phyloP scores from a whole-genome alignment of 2,113 vertebrate genomes.

The Coracopsis vasa region DNA sequence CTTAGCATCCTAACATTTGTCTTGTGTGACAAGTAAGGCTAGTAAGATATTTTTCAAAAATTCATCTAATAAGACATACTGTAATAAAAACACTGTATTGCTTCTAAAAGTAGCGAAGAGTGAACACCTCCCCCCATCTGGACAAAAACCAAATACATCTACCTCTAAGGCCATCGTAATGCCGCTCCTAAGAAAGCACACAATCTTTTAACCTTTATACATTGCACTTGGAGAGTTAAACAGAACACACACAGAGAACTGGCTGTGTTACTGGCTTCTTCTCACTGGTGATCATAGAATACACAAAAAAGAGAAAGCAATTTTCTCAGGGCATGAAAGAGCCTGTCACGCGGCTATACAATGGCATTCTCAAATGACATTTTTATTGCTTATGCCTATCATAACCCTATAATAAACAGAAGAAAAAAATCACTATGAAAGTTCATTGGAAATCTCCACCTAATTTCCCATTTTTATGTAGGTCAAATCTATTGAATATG shows the following conservation, averaged over 20 bases:
- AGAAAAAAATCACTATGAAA: not conserved
- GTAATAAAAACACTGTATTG: not conserved
- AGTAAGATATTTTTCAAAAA: not conserved
- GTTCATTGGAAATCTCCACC: not conserved
- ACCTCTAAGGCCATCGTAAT: not conserved
- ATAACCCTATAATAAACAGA: not conserved
- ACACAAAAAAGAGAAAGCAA: constrained; percentile 11
- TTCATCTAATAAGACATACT: not conserved
- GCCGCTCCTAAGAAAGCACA: not conserved
- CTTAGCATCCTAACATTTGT: not conserved
- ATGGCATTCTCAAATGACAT: not conserved
- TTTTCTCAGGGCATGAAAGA: constrained; percentile 18
- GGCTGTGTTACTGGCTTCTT: not conserved
- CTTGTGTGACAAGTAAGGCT: not conserved
- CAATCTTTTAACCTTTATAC: not conserved
- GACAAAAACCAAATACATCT: not conserved
- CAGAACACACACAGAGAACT: not conserved
- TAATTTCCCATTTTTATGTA: constrained; percentile 18
- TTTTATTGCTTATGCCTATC: not conserved
- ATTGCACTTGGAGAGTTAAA: not conserved
- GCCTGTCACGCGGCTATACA: not conserved
- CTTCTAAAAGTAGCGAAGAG: not conserved
- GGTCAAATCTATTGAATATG: not conserved
- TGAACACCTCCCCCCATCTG: not conserved
- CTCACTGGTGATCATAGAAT: not conserved